Conservation (phyloP, 2,113 vertebrate species). For the Ginglymostoma cirratum region DNA sequence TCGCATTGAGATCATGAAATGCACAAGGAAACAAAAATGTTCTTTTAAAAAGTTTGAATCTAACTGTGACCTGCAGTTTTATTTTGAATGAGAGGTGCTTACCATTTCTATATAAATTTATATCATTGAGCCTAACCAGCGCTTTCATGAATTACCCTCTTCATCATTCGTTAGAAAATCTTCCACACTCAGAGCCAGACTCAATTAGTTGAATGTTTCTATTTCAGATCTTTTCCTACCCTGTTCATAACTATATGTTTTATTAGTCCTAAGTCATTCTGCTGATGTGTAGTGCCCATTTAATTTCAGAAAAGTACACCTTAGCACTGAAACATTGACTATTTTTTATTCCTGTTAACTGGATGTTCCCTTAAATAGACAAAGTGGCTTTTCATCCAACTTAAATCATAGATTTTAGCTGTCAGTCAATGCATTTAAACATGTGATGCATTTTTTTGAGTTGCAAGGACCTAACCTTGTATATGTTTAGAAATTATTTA, state of each 20-base stretch:
- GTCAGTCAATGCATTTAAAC: not conserved
- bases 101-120: not conserved
- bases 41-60: not conserved
- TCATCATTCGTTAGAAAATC: not conserved
- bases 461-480: not conserved
- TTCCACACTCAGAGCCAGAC: not conserved
- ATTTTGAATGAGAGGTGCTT: not conserved
- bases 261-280: not conserved
- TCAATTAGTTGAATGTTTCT: not conserved
- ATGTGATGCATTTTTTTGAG: not conserved
- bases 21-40: not conserved
- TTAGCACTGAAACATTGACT: not conserved
- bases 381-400: not conserved
- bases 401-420: not conserved
- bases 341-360: not conserved
- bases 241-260: not conserved
- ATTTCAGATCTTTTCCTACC: not conserved
- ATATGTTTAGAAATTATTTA: not conserved
- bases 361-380: not conserved
- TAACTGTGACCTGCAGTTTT: not conserved
- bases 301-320: not conserved
- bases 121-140: not conserved
- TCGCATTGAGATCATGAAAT: not conserved
- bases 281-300: not conserved
- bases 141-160: not conserved